These are phyloP conservation scores for Drosophila rellima DNA, from an alignment of 2,888 invertebrate species.

Conservation along the genomic window DNA sequence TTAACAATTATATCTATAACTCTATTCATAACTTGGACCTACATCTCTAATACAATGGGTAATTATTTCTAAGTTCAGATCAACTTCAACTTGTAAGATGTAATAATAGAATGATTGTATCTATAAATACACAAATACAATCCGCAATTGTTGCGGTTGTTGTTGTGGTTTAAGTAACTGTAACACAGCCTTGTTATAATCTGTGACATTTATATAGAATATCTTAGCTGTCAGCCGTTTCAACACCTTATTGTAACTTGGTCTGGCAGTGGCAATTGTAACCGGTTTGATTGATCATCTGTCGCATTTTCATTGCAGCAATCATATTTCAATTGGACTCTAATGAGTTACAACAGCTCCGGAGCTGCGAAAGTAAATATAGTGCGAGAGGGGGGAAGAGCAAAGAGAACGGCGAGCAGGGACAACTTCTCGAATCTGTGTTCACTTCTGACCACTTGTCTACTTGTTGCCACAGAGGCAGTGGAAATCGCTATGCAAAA, in stretches of 20 bases:
- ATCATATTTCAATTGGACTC: conserved; percentile 76
- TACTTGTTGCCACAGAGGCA: conserved; percentile 46
- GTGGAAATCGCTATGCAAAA: conserved; percentile 43
- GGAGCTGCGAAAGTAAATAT: background rate
- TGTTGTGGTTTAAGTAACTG: conserved; percentile 8
- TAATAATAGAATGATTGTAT: background rate
- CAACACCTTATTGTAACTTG: conserved; percentile 33
- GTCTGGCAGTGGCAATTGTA: conserved; percentile 21
- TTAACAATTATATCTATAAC: no score
- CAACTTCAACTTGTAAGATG: background rate
- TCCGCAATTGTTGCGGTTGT: background rate
- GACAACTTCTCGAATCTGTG: conserved; percentile 31
- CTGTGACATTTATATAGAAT: conserved; percentile 20
- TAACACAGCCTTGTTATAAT: conserved; percentile 13
- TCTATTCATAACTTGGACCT: no score
- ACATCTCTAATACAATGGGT: no score
- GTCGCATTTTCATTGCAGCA: conserved; percentile 70
- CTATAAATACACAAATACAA: background rate
- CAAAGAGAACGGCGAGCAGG: conserved; percentile 10
- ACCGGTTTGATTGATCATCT: conserved; percentile 74
- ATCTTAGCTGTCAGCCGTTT: conserved; percentile 28
- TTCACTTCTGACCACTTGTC: conserved; percentile 24
- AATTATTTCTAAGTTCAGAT: no score
- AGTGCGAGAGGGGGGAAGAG: background rate
- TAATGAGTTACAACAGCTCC: conserved; percentile 61